Base-by-base conservation (phyloP, 2,113 vertebrate genomes). In the Thamnaconus septentrionalis region DNA sequence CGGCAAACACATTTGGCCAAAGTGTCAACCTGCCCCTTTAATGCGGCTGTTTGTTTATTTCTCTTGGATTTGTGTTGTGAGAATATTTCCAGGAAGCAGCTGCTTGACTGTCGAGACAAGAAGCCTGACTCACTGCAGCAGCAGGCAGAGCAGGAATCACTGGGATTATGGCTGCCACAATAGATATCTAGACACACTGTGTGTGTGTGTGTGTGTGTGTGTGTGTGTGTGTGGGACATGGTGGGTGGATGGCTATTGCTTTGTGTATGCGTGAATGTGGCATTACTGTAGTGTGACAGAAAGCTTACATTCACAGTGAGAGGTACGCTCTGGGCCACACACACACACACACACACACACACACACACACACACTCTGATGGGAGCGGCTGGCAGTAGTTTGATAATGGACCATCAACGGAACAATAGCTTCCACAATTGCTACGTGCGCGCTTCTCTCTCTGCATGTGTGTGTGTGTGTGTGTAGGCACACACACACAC, bases 351-450 rank as follows among this genome's bases (percentile, higher is more conserved):
- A 51, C 54, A 52, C 47, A 54, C 56, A 57, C 41, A 61, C 49
- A 55, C 39, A 56, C 58, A 57, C 73, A 56, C 49, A 54, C 59
- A 60, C 58, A 66, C 39, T 31, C 8, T 41, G 71, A 73, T 60
- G 68, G 69, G 52, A 45, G 12, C 10, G 61, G 50, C 66, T 73
- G 60, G 62, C 66, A 51, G 54, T 61, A 55, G 71, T 50, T 74
- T 63, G 73, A 77, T 81, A 76, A 81, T 76, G 61, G 71, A 57
- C 71, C 75, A 67, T 69, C 64, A 79, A 42, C 70, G 69, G 55
- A 66, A 84, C 64, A 79, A 81, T 50, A 66, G 59, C 64, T 50
- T 56, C 53, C 53, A 43, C 18, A 31, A 31, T 31, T 31, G 18
- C 18, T 31, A 31, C 18, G 18, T 31, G 18, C 18, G 18, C 2